Evolutionary conservation across 2,113 vertebrate species (phyloP).

Genomic region (Paralichthys olivaceus): DNA sequence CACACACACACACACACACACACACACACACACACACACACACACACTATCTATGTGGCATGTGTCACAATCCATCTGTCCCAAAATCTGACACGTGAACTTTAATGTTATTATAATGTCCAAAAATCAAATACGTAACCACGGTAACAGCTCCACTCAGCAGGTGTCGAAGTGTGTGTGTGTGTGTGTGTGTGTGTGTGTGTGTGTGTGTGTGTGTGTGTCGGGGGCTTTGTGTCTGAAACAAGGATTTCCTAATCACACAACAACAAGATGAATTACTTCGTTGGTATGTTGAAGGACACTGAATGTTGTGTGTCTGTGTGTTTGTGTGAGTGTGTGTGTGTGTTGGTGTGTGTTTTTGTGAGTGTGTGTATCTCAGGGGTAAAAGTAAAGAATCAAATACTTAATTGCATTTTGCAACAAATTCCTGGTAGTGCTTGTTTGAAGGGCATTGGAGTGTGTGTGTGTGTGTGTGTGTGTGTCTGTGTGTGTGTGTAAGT

Average conservation of each 20-base stretch:
- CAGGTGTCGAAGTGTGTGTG: background rate
- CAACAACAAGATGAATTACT: background rate
- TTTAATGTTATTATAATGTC: background rate
- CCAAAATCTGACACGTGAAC: background rate
- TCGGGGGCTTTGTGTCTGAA: background rate
- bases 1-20: background rate
- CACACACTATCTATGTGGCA: background rate
- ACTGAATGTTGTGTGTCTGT: background rate
- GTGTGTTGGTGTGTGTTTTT: background rate
- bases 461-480: background rate
- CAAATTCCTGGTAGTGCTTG: background rate
- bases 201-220: slow-evolving; percentile 1
- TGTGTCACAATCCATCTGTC: background rate
- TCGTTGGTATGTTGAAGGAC: background rate
- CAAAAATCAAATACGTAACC: background rate
- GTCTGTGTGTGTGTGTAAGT: background rate
- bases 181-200: background rate
- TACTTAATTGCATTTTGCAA: background rate
- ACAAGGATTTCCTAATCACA: background rate
- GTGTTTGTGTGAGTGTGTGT: background rate
- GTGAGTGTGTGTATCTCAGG: background rate
- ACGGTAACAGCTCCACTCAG: background rate
- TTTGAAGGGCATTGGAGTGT: background rate
- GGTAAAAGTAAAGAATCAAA: background rate
- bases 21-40: background rate